Evolutionary conservation across 2,797 vertebrate genomes (phyloP).

Genomic region (Enoplosus armatus): DNA sequence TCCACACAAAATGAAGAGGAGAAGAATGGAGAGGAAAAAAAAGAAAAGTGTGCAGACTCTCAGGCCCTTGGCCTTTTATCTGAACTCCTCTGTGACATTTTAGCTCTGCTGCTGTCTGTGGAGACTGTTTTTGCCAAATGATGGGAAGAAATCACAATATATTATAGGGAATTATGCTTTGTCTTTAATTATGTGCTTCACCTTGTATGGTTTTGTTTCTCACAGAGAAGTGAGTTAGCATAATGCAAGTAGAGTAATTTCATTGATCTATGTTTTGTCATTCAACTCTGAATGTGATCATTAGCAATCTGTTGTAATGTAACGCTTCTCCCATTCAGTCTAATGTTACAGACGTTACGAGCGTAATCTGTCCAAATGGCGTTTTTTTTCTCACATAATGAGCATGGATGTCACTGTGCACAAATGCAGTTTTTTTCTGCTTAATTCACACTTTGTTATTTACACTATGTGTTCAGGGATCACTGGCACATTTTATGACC

Average conservation of each 20-base stretch:
- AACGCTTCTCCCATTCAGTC: constrained; percentile 39
- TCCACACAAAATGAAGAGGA: constrained; percentile 50
- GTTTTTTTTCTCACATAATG: constrained; percentile 6
- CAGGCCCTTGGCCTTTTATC: constrained; percentile 31
- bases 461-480: background rate
- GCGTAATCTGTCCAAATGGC: constrained; percentile 27
- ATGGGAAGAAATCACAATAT: constrained; percentile 43
- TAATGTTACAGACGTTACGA: constrained; percentile 42
- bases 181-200: constrained; percentile 45
- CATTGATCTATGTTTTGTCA: constrained; percentile 55
- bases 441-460: constrained; percentile 3
- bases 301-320: constrained; percentile 60
- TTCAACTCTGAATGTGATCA: constrained; percentile 53
- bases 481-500: background rate
- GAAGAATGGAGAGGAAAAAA: constrained; percentile 41
- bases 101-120: background rate
- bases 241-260: constrained; percentile 46
- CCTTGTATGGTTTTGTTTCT: constrained; percentile 40
- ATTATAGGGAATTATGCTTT: constrained; percentile 4
- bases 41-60: constrained; percentile 41
- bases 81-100: constrained; percentile 60
- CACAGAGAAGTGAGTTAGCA: constrained; percentile 30
- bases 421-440: background rate
- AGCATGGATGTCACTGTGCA: constrained; percentile 13
- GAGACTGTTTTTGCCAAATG: constrained; percentile 43